phyloP scores from a whole-genome alignment of 2,113 vertebrate genomes.

The Hirundichthys speculiger region DNA sequence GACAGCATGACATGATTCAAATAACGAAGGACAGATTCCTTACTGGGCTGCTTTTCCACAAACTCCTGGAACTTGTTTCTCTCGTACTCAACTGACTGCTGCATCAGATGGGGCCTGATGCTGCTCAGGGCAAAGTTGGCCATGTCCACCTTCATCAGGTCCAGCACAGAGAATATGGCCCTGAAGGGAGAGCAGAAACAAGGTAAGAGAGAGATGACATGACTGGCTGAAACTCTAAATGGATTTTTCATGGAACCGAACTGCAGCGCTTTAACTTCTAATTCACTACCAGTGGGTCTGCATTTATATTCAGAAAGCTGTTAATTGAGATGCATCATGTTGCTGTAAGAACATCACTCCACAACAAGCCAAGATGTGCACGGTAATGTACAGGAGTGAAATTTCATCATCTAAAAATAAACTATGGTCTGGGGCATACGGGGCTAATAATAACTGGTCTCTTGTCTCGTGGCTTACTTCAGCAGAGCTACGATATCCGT shows the following conservation, averaged over 20 bases:
- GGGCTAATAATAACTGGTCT: neutral
- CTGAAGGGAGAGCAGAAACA: constrained; percentile 61
- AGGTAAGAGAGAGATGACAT: neutral
- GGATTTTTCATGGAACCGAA: neutral
- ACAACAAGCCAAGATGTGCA: neutral
- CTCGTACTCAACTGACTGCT: constrained; percentile 97
- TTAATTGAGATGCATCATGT: accelerated
- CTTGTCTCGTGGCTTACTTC: constrained; percentile 78
- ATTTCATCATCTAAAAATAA: constrained; percentile 30
- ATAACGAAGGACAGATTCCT: constrained; percentile 37
- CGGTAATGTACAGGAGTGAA: constrained; percentile 3
- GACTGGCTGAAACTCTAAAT: neutral
- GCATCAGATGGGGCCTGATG: constrained; percentile 93
- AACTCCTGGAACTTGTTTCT: constrained; percentile 95
- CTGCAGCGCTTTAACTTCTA: neutral
- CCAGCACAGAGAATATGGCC: constrained; percentile 91
- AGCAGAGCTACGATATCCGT: constrained; percentile 89
- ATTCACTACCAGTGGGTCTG: neutral
- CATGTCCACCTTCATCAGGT: constrained; percentile 98
- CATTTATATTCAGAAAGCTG: neutral
- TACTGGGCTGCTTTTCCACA: constrained; percentile 94
- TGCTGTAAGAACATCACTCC: neutral
- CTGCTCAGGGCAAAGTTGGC: constrained; percentile 94
- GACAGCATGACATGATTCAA: neutral
- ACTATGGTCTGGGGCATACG: neutral